Evolutionary conservation across 2,888 invertebrate species (phyloP).

Genomic region (Onchidella celtica): DNA sequence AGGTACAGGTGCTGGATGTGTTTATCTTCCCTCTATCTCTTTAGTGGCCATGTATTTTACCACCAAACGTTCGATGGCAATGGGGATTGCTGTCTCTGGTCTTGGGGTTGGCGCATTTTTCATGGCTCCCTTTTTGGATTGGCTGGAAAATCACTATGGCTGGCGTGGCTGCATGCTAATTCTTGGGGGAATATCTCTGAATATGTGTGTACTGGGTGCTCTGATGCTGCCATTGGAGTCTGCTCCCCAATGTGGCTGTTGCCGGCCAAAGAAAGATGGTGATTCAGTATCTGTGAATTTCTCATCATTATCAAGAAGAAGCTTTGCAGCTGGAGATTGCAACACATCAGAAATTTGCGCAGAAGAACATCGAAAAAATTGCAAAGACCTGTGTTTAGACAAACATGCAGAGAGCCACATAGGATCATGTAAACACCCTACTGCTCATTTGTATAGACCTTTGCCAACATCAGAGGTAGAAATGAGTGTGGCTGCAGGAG

Average conservation of each 20-base stretch:
- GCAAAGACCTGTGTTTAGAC: not conserved
- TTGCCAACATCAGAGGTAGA: not conserved
- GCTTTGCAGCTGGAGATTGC: not conserved
- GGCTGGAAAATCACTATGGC: conserved; percentile 29
- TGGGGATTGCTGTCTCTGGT: conserved; percentile 29
- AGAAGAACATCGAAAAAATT: not conserved
- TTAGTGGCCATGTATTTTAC: conserved; percentile 36
- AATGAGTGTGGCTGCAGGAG: not conserved
- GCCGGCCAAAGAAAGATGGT: not conserved
- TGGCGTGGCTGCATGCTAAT: conserved; percentile 38
- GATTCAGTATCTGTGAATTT: not conserved
- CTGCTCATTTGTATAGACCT: not conserved
- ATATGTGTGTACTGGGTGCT: conserved; percentile 34
- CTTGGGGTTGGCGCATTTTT: conserved; percentile 27
- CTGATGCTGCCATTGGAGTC: conserved; percentile 16
- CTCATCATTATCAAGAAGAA: not conserved
- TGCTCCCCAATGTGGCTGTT: not conserved
- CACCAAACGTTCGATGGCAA: conserved; percentile 18
- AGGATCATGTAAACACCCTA: not conserved
- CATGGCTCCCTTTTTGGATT: conserved; percentile 30
- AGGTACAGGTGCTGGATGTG: conserved; percentile 35
- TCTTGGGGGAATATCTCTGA: conserved; percentile 18
- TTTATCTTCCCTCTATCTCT: conserved; percentile 26
- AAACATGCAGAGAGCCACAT: not conserved
- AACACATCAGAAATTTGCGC: not conserved